Conservation (phyloP, 1,140 invertebrate species). For the Temnothorax longispinosus region DNA sequence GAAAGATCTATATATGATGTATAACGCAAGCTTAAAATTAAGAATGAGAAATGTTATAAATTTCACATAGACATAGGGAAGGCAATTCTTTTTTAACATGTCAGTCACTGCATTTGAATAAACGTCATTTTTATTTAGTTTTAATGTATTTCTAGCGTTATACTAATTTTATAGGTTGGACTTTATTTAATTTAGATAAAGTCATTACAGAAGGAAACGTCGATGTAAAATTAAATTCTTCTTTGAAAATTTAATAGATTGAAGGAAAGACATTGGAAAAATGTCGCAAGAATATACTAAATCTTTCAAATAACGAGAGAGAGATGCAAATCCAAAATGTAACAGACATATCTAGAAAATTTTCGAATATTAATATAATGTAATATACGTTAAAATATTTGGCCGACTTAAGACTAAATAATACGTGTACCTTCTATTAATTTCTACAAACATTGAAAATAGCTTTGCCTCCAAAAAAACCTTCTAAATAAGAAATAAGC, state of each 20-base stretch:
- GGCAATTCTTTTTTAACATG: background rate
- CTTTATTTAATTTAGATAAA: background rate
- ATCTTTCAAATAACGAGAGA: background rate
- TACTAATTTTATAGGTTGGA: background rate
- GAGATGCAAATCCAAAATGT: background rate
- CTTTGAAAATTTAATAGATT: background rate
- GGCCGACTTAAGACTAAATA: background rate
- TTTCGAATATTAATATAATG: background rate
- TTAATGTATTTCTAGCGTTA: background rate
- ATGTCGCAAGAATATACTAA: background rate
- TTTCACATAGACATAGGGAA: background rate
- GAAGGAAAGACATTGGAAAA: background rate
- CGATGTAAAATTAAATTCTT: background rate
- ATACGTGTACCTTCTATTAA: background rate
- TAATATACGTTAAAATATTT: background rate
- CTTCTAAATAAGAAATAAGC: background rate
- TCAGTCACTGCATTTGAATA: background rate
- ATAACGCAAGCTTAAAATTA: background rate
- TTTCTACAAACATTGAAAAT: slow-evolving; percentile 4
- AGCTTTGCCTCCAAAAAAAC: background rate
- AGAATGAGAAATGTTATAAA: background rate
- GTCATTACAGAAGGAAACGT: background rate
- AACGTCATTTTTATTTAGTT: background rate
- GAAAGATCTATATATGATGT: background rate
- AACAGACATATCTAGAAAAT: background rate